phyloP scores from a whole-genome alignment of 1,140 invertebrate genomes.

The Bombus soroeensis region DNA sequence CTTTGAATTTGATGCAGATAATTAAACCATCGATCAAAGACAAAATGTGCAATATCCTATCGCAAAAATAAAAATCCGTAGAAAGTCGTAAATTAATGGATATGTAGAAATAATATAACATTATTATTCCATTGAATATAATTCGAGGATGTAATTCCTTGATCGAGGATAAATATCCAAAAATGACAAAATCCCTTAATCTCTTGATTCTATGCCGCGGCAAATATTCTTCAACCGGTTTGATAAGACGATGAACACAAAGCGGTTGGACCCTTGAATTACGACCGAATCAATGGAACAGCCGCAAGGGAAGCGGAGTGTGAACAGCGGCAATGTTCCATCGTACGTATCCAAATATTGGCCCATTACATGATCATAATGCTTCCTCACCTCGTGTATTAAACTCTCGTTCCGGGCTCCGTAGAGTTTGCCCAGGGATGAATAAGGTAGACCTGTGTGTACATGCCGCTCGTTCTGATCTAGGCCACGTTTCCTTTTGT shows the following conservation, averaged over 20 bases:
- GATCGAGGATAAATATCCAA: background rate
- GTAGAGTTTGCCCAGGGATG: conserved; percentile 49
- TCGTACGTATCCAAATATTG: conserved; percentile 74
- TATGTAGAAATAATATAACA: too few species aligned
- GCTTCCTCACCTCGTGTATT: conserved; percentile 55
- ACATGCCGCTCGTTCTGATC: conserved; percentile 36
- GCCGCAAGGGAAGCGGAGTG: conserved; percentile 46
- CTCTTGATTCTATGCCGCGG: background rate
- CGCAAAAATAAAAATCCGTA: too few species aligned
- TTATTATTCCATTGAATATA: too few species aligned
- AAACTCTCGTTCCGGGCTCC: conserved; percentile 44
- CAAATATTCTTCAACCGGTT: background rate
- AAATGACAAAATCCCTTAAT: background rate
- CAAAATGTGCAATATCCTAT: too few species aligned
- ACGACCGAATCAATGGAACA: conserved; percentile 44
- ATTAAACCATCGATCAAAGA: too few species aligned
- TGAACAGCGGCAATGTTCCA: conserved; percentile 60
- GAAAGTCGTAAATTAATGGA: too few species aligned
- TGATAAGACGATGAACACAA: background rate
- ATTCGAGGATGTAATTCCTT: too few species aligned
- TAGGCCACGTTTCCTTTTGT: conserved; percentile 60
- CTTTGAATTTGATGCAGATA: too few species aligned
- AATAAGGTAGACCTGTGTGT: conserved; percentile 50
- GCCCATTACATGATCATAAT: conserved; percentile 75
- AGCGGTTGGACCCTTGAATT: conserved; percentile 33